Base-by-base conservation (phyloP, 2,888 invertebrate species). In the Acanthosepion esculentum region DNA sequence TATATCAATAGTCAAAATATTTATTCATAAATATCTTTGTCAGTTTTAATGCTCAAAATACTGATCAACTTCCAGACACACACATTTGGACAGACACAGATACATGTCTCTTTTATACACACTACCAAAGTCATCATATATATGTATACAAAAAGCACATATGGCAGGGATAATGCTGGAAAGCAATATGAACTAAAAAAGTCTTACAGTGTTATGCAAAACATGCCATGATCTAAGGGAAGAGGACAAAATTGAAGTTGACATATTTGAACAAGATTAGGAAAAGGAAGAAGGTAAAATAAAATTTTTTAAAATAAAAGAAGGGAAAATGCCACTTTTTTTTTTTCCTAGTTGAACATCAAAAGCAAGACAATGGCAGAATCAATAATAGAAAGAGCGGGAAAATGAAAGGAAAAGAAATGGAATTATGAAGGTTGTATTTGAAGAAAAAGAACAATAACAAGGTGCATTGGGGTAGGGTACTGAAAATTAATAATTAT, bases 101-200 rank as follows among this genome's bases (percentile, higher is more conserved):
- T n/a, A 78, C 15, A 78, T 78, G 4, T 78, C 18, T 78, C 78
- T 78, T 78, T 78, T n/a, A 33, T 78, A n/a, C 78, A 33, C 78
- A 78, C n/a, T n/a, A 33, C 33, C n/a, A 78, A 78, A 78, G 12
- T 78, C 78, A 78, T 78, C 78, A 78, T n/a, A 78, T n/a, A 78
- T 78, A 78, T 78, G 78, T 78, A 78, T 78, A 78, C 78, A 78
- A 78, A 78, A 78, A 78, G 78, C 78, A 78, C n/a, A 78, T 78
- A 3, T 78, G 78, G 78, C 78, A 78, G 33, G 78, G 2, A 15
- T n/a, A 5, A 78, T 33, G 33, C 33, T 78, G 78, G 10, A 78
- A 78, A 78, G 78, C 78, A 78, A n/a, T 78, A 33, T 78, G 78
- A n/a, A 78, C 78, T 78, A 78, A 29, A 29, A 29, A 64, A 78